Evolutionary conservation across 1,140 invertebrate species (phyloP), one percentile per base, ranked within the genome.

Genomic region (Drosophila albomicans): DNA sequence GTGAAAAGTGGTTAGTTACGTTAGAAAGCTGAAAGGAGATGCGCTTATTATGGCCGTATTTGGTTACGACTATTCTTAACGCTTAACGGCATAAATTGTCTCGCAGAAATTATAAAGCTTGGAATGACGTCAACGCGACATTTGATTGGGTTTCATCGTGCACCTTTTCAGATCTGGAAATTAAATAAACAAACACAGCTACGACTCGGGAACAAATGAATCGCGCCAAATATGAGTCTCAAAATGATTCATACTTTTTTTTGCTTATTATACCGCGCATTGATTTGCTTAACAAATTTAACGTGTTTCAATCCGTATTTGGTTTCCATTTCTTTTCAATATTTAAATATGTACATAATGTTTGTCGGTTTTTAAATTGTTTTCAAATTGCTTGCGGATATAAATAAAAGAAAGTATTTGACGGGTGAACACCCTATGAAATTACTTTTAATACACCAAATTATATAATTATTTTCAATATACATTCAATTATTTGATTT

Each of bases 11-110:
- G 30, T 43, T 58, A 58, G 51, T 67, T 78, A 8, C 69, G 69
- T 78, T 82, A 75, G 82, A 87, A 87, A 88, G 85, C 80, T 10
- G 1, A 25, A 41, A 57, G 16, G 35, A 88, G 75, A 70, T 82
- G 80, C 79, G 79, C 66, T 74, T 78, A 51, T 74, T 73, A 56
- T 68, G 70, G 80, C 80, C 84, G 41, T 88, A 88, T 88, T 88
- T 88, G 85, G 82, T 28, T 61, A 28, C 35, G 30, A 43, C 61
- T 63, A 51, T 41, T 59, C 38, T 65, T 38, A 48, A 69, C 65
- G 65, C 65, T 38, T 54, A 74, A 69, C 70, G 70, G 70, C 46
- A 74, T 41, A 62, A 38, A 67, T 66, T 61, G n/a, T 64, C 59
- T 43, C 30, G 13, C 20, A 32, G n/a, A 54, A 45, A 46, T 20